These are phyloP conservation scores for Sminthurides aquaticus DNA, from an alignment of 2,888 invertebrate species.

Conservation along the genomic window DNA sequence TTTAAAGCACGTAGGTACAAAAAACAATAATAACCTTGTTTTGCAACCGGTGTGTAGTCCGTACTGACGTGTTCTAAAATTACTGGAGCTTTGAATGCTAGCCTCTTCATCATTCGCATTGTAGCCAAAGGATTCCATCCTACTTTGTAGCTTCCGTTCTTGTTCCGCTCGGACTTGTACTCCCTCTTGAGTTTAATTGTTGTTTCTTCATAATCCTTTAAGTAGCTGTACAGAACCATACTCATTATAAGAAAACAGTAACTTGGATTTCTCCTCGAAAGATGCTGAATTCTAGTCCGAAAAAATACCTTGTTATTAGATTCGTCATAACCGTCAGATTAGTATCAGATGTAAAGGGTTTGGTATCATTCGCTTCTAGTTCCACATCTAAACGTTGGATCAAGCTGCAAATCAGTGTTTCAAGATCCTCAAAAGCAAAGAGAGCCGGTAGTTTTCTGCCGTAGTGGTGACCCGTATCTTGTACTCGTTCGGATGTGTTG, in stretches of 20 bases:
- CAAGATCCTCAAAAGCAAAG: too few species aligned
- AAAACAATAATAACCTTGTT: not conserved
- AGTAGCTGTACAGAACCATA: conserved; percentile 1
- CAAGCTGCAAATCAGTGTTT: too few species aligned
- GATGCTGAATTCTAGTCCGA: too few species aligned
- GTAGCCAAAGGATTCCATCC: conserved; percentile 6
- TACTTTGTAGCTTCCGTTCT: not conserved
- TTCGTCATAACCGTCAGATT: too few species aligned
- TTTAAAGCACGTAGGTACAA: not conserved
- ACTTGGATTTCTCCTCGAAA: too few species aligned
- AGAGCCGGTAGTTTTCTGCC: too few species aligned
- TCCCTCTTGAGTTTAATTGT: not conserved
- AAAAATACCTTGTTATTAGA: too few species aligned
- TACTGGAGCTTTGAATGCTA: not conserved
- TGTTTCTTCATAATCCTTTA: conserved; percentile 5
- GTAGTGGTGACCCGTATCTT: too few species aligned
- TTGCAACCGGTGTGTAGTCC: not conserved
- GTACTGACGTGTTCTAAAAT: not conserved
- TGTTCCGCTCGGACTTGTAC: not conserved
- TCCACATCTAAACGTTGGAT: too few species aligned
- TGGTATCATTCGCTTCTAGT: too few species aligned
- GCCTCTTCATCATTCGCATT: conserved; percentile 6
- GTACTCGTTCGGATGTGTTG: too few species aligned
- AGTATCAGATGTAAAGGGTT: too few species aligned
- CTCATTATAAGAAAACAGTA: not conserved